Base-by-base conservation (phyloP, 2,888 invertebrate species). In the Heteromyza rotundicornis region DNA sequence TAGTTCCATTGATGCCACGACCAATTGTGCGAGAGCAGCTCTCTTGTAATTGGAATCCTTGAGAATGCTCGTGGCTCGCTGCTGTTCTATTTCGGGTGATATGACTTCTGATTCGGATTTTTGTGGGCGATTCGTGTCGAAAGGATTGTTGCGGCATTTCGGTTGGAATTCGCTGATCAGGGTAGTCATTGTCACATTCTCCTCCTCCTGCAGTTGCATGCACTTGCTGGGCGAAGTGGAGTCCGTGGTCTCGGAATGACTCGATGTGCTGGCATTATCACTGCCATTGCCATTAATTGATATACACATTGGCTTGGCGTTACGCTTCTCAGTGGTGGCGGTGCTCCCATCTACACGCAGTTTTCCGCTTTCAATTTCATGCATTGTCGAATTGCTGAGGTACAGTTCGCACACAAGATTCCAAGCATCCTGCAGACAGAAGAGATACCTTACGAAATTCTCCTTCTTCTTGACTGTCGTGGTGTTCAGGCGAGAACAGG, bases 1-100 rank as follows among this genome's bases (percentile, higher is more conserved):
- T 70, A 95, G 85, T 77, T 95, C 94, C 78, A 96, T 88, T 67
- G 93, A 90, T 20, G 93, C 92, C 79, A 92, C 90, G 70, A 96
- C 86, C 71, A 94, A 89, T 81, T 96, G 94, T 24, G 93, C 91
- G 85, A 94, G 89, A 19, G 95, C 92, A 60, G 89, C 88, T 64
- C 92, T 87, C 77, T 92, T 92, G 17, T 94, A 93, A 76, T 95
- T 95, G 58, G 91, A 90, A 80, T 96, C 95, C 87, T 92, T 95
- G 67, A 90, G 89, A 64, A 94, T 92, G 73, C 94, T 94, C 53
- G 89, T 86, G 57, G 90, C 88, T 69, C 93, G 87, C 77, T 95
- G 94, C 71, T 91, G 90, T 74, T 93, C 92, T 59, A 95, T 92
- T 82, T 93, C 93, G 0, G 91, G 90, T 2, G 92, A 91, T 5